These are phyloP conservation scores for Nanger granti DNA, from an alignment of 2,113 vertebrate species.

Conservation along the genomic window DNA sequence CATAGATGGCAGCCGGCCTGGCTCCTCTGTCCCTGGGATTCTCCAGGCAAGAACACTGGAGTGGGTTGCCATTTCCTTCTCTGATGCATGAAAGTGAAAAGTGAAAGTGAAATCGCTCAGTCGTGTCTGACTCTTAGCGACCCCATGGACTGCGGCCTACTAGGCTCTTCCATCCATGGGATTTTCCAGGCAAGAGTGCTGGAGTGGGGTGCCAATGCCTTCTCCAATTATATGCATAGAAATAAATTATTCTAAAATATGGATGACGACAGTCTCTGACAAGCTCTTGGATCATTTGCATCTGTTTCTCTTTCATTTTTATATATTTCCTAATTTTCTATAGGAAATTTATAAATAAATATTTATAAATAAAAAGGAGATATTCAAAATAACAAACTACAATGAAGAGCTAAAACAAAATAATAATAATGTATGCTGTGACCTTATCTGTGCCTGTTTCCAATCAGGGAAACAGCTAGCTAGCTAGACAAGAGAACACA, in stretches of 20 bases:
- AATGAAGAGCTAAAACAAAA: neutral
- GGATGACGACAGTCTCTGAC: neutral
- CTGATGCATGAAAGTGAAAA: no score
- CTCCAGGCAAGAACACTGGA: no score
- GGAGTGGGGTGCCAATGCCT: no score
- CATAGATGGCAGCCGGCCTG: no score
- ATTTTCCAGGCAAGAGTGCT: no score
- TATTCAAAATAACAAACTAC: neutral
- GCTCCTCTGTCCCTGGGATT: no score
- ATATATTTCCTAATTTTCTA: neutral
- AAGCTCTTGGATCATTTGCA: neutral
- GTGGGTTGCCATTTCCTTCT: no score
- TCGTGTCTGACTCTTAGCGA: no score
- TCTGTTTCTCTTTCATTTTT: neutral
- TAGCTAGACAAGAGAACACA: neutral
- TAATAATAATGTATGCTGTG: neutral
- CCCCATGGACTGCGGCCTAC: no score
- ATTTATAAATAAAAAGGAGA: neutral
- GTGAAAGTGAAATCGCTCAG: no score
- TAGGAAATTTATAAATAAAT: no score
- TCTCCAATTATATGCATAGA: neutral
- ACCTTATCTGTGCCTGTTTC: neutral
- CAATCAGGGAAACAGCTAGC: neutral
- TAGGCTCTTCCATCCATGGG: no score
- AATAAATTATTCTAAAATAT: neutral